phyloP scores from a whole-genome alignment of 2,888 invertebrate genomes.

The Mythimna lalbum region DNA sequence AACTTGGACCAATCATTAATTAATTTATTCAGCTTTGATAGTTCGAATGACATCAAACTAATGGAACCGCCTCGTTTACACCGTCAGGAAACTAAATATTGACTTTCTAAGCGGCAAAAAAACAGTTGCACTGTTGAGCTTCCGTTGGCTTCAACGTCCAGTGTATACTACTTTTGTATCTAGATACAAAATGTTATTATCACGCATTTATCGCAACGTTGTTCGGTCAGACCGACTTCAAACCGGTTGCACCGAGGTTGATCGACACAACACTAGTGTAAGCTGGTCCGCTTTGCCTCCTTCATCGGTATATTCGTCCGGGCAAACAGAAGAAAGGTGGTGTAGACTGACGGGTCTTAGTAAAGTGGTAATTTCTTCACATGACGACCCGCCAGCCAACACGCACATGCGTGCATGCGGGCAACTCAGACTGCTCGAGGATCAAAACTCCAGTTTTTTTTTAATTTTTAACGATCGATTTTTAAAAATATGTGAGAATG shows the following conservation, averaged over 20 bases:
- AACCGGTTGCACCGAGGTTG: conserved; percentile 85
- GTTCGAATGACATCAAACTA: conserved; percentile 47
- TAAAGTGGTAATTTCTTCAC: conserved; percentile 61
- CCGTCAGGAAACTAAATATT: conserved; percentile 26
- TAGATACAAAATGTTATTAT: conserved; percentile 77
- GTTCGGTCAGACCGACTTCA: conserved; percentile 73
- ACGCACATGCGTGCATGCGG: conserved; percentile 66
- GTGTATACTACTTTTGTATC: conserved; percentile 41
- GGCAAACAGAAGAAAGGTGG: conserved; percentile 24
- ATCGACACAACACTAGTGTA: conserved; percentile 66
- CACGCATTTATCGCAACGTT: conserved; percentile 79
- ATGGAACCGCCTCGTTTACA: conserved; percentile 29
- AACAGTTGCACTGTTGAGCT: conserved; percentile 30
- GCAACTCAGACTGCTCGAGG: conserved; percentile 53
- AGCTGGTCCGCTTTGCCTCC: conserved; percentile 62
- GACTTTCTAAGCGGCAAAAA: conserved; percentile 48
- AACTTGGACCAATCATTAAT: conserved; percentile 20
- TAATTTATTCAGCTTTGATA: conserved; percentile 31
- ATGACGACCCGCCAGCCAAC: conserved; percentile 51
- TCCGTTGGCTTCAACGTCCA: conserved; percentile 36
- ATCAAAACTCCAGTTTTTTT: conserved; percentile 62
- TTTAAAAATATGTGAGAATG: conserved; percentile 60
- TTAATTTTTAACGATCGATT: conserved; percentile 56
- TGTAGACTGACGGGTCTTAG: conserved; percentile 50
- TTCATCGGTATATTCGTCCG: conserved; percentile 17